Evolutionary conservation across 2,888 invertebrate genomes (phyloP).

Genomic region (Conchocele bisecta): DNA sequence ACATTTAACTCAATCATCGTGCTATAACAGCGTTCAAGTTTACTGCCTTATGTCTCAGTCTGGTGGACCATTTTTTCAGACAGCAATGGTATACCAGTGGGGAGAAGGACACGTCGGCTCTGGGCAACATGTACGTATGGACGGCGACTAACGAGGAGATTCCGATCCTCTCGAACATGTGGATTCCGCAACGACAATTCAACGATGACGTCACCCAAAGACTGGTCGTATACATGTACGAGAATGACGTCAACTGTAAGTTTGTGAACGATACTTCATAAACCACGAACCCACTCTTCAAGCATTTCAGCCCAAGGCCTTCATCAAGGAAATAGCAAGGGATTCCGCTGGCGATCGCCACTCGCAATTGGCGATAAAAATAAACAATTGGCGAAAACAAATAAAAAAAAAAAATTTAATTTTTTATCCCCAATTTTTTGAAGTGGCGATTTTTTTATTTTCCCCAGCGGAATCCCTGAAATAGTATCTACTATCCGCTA

Average conservation of each 20-base stretch:
- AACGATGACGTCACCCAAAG: conserved; percentile 27
- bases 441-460: too few relatives aligned
- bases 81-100: conserved; percentile 72
- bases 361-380: too few relatives aligned
- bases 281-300: background rate
- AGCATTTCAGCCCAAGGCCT: background rate
- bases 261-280: background rate
- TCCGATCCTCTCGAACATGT: conserved; percentile 9
- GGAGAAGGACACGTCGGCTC: conserved; percentile 28
- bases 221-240: conserved; percentile 42
- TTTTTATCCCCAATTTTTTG: too few relatives aligned
- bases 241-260: conserved; percentile 20
- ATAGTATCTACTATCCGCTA: too few relatives aligned
- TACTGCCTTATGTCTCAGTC: too few relatives aligned
- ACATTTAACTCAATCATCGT: too few relatives aligned
- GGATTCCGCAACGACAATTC: conserved; percentile 29
- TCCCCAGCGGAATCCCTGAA: too few relatives aligned
- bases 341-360: too few relatives aligned
- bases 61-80: conserved; percentile 55
- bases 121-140: conserved; percentile 37
- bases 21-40: too few relatives aligned
- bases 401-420: too few relatives aligned
- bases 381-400: too few relatives aligned
- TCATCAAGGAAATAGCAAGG: background rate
- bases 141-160: conserved; percentile 44